Conservation (phyloP, 2,113 vertebrate species). For the Herpetotheres cachinnans region DNA sequence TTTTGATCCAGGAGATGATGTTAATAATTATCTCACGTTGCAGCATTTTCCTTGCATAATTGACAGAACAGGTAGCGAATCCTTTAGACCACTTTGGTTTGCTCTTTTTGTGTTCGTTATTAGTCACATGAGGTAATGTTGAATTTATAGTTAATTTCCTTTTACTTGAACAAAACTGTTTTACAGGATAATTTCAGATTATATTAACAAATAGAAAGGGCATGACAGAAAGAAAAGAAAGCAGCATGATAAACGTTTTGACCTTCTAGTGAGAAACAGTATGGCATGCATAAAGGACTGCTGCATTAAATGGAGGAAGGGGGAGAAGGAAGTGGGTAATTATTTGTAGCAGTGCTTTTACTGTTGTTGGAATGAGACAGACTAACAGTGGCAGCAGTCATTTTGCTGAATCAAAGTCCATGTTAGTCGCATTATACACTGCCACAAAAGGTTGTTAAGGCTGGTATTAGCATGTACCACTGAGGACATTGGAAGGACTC, state of each 20-base stretch:
- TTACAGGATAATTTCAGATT: constrained; percentile 47
- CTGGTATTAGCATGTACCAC: constrained; percentile 92
- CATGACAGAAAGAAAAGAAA: constrained; percentile 53
- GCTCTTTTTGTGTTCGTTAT: neutral
- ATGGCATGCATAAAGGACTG: constrained; percentile 62
- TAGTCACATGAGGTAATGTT: neutral
- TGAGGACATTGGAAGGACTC: constrained; percentile 93
- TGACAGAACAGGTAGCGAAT: neutral
- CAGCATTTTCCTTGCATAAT: neutral
- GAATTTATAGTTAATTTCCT: constrained; percentile 46
- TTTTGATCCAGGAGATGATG: neutral
- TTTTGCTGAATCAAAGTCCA: constrained; percentile 87
- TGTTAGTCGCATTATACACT: constrained; percentile 84
- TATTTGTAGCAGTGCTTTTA: constrained; percentile 81
- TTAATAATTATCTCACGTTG: neutral
- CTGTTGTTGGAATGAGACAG: constrained; percentile 80
- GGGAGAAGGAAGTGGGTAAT: constrained; percentile 78
- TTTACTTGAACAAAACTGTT: constrained; percentile 29
- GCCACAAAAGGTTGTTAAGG: constrained; percentile 86
- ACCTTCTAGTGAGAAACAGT: constrained; percentile 56
- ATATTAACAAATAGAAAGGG: neutral
- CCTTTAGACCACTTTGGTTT: constrained; percentile 23
- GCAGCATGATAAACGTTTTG: constrained; percentile 55
- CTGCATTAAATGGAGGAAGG: constrained; percentile 68
- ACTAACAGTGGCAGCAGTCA: constrained; percentile 87